phyloP scores from a whole-genome alignment of 2,888 invertebrate species.

The Dicyrtomina minuta region DNA sequence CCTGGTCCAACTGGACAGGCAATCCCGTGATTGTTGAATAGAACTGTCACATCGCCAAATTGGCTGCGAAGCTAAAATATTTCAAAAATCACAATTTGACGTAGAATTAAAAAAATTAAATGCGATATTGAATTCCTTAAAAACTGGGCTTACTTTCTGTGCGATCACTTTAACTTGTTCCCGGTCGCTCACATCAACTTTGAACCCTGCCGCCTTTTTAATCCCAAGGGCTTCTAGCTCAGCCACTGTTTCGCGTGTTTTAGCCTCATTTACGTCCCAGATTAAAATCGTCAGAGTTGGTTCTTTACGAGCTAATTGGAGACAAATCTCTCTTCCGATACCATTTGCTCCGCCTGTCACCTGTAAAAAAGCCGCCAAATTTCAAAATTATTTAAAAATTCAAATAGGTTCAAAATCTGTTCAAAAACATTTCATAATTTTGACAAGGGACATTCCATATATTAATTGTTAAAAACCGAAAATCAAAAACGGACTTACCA shows the following conservation, averaged over 20 bases:
- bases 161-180: slow-evolving; percentile 1
- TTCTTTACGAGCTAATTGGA: slow-evolving; percentile 7
- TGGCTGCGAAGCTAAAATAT: slow-evolving; percentile 5
- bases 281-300: neutral
- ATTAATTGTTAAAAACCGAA: too few relatives aligned
- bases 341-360: slow-evolving; percentile 26
- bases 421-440: too few relatives aligned
- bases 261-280: slow-evolving; percentile 14
- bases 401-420: too few relatives aligned
- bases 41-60: slow-evolving; percentile 18
- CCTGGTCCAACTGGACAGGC: neutral
- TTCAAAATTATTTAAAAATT: too few relatives aligned
- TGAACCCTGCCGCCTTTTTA: neutral
- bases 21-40: slow-evolving; percentile 23
- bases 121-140: neutral
- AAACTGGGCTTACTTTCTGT: neutral
- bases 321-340: slow-evolving; percentile 20
- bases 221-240: slow-evolving; percentile 6
- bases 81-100: too few relatives aligned
- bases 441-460: too few relatives aligned
- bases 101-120: too few relatives aligned
- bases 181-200: slow-evolving; percentile 9
- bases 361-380: too few relatives aligned
- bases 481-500: neutral
- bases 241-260: neutral